Percentiles rank a stretch among this genome's conserved stretches.
Evolutionary conservation across 2,888 invertebrate species (phyloP).

Genomic region (Sarcophaga carnaria): DNA sequence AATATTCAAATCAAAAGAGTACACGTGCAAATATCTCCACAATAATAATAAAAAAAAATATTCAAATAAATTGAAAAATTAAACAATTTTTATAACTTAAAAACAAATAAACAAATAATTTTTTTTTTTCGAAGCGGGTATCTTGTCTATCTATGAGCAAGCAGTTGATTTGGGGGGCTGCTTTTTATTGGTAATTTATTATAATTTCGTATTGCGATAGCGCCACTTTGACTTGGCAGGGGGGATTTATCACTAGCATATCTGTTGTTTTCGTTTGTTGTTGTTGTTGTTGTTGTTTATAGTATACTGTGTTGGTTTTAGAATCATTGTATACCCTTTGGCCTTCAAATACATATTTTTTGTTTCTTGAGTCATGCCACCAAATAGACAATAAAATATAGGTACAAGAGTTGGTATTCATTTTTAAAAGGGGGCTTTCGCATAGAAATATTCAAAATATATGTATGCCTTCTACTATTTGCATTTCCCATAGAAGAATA

Average conservation of each 20-base stretch:
- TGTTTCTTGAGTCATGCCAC: neutral
- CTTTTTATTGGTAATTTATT: conserved; percentile 32
- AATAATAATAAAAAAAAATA: neutral
- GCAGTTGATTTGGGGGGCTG: neutral
- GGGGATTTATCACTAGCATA: conserved; percentile 23
- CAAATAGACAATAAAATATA: too few species aligned
- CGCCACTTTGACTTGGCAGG: conserved; percentile 48
- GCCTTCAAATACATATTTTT: neutral
- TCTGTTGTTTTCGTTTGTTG: neutral
- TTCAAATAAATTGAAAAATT: neutral
- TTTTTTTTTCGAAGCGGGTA: neutral
- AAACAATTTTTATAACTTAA: conserved; percentile 21
- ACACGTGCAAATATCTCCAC: conserved; percentile 46
- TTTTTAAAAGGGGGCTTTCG: too few species aligned
- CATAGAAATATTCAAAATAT: neutral
- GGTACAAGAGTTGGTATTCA: too few species aligned
- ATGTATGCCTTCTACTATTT: neutral
- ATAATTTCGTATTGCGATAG: conserved; percentile 30
- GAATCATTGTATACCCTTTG: conserved; percentile 24
- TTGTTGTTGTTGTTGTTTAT: too few species aligned
- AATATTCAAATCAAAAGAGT: neutral
- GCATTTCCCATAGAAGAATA: neutral
- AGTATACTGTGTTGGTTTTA: neutral
- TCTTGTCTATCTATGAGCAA: neutral
- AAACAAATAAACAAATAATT: conserved; percentile 24